Evolutionary conservation across 2,888 invertebrate species (phyloP).

Genomic region (Acleris laterana): DNA sequence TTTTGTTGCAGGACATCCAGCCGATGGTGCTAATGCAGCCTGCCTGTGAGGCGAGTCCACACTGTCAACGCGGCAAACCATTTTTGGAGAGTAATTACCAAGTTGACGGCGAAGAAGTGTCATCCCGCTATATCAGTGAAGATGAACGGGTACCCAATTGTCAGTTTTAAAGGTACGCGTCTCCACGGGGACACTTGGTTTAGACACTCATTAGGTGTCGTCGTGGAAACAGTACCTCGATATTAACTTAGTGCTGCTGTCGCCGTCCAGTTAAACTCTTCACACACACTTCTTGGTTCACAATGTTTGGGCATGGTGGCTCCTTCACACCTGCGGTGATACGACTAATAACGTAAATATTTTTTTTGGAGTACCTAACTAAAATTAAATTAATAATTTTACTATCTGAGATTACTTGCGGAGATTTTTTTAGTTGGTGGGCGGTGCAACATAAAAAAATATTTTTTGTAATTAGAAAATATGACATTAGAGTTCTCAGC

Average conservation of each 20-base stretch:
- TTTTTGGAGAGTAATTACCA: conserved; percentile 56
- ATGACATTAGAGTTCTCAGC: neutral
- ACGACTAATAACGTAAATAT: too few species aligned
- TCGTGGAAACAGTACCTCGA: too few species aligned
- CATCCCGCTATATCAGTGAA: conserved; percentile 59
- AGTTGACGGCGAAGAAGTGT: conserved; percentile 54
- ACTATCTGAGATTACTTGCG: too few species aligned
- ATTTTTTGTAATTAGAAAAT: neutral
- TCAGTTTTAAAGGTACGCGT: neutral
- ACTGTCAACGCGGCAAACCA: conserved; percentile 59
- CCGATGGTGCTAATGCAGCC: conserved; percentile 69
- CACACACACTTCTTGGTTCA: too few species aligned
- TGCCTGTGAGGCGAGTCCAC: conserved; percentile 67
- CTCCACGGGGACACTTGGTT: neutral
- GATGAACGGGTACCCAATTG: conserved; percentile 66
- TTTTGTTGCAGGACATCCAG: conserved; percentile 66
- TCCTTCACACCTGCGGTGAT: too few species aligned
- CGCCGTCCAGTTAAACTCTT: too few species aligned
- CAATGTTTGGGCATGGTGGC: too few species aligned
- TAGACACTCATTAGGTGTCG: neutral
- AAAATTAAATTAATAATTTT: too few species aligned
- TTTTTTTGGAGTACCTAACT: too few species aligned
- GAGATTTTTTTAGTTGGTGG: too few species aligned
- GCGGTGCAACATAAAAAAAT: too few species aligned
- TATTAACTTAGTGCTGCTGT: too few species aligned